Conservation (phyloP, 30 jellyfish, hydroid and myxozoan species). For the Rhopilema esculentum region DNA sequence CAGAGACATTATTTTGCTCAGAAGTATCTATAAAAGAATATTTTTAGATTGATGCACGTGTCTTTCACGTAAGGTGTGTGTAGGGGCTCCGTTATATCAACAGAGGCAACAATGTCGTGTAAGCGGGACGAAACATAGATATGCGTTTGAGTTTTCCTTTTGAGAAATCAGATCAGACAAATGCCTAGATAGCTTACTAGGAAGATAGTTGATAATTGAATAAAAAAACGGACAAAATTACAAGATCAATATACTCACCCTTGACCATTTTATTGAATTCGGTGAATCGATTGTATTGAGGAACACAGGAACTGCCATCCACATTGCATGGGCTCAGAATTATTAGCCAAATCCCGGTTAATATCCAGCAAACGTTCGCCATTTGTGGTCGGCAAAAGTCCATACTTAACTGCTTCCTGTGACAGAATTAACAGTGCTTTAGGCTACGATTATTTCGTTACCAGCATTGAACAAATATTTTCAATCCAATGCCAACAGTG, state of each 20-base stretch:
- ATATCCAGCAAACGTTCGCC: not conserved
- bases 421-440: conserved; percentile 39
- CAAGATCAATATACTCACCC: conserved; percentile 10
- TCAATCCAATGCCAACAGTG: conserved; percentile 2
- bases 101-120: too few relatives aligned
- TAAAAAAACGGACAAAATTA: not conserved
- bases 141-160: too few relatives aligned
- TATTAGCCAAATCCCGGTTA: not conserved
- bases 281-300: conserved; percentile 33
- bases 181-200: not conserved
- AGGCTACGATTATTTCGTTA: not conserved
- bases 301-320: conserved; percentile 38
- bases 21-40: too few relatives aligned
- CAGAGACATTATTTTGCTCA: too few relatives aligned
- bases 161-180: too few relatives aligned
- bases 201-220: not conserved
- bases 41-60: not conserved
- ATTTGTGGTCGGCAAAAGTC: conserved; percentile 1
- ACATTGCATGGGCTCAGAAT: not conserved
- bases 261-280: conserved; percentile 15
- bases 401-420: conserved; percentile 40
- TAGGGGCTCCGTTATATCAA: not conserved
- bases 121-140: not conserved
- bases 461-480: conserved; percentile 3
- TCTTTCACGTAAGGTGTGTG: not conserved